phyloP scores from a whole-genome alignment of 2,113 vertebrate genomes.

The Macrotus californicus region DNA sequence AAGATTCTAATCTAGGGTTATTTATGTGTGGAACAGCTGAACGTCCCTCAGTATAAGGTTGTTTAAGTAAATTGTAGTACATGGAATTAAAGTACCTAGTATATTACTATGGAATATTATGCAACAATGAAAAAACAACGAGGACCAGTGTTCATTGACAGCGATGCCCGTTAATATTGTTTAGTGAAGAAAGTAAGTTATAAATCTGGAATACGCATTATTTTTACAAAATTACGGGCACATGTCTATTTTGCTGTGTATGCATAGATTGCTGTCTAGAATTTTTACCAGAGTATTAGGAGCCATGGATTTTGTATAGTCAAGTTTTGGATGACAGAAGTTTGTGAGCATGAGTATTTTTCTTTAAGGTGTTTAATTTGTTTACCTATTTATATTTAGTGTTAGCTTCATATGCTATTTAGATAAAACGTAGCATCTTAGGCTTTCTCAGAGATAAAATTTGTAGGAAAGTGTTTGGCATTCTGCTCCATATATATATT shows the following conservation, averaged over 20 bases:
- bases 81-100: too few relatives aligned
- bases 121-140: background rate
- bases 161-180: background rate
- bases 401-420: background rate
- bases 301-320: background rate
- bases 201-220: background rate
- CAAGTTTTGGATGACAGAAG: background rate
- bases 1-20: background rate
- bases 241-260: background rate
- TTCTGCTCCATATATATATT: background rate
- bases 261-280: background rate
- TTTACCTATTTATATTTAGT: background rate
- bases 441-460: slow-evolving; percentile 2
- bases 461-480: background rate
- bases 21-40: background rate
- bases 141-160: background rate
- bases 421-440: background rate
- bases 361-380: background rate
- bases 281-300: background rate
- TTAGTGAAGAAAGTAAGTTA: background rate
- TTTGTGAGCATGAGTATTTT: slow-evolving; percentile 4
- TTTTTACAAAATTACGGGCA: background rate
- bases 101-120: background rate
- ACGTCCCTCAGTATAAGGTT: background rate
- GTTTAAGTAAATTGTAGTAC: background rate